These are phyloP conservation scores for Papilio gigon DNA, from an alignment of 2,888 invertebrate genomes.

Conservation along the genomic window DNA sequence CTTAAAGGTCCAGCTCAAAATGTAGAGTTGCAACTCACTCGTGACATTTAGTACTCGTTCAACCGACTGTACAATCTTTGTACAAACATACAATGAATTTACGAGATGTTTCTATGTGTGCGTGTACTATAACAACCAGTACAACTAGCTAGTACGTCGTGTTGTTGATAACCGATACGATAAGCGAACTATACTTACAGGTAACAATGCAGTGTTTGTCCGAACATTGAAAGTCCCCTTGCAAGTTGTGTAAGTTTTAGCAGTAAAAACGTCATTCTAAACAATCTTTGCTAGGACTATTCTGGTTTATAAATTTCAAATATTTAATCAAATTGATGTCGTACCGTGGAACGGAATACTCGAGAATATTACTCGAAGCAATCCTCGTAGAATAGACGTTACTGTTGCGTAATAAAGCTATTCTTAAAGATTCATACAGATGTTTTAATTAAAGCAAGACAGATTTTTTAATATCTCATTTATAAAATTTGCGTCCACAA, in stretches of 20 bases:
- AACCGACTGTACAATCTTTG: neutral
- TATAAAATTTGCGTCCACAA: neutral
- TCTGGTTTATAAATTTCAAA: too few relatives aligned
- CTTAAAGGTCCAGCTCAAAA: too few relatives aligned
- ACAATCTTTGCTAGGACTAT: too few relatives aligned
- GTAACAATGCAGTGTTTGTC: conserved; percentile 9
- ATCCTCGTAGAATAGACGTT: neutral
- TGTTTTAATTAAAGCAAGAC: neutral
- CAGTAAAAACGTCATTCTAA: too few relatives aligned
- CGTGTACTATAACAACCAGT: neutral
- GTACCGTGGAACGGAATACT: neutral
- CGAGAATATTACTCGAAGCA: neutral
- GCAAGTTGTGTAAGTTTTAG: neutral
- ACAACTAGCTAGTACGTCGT: neutral
- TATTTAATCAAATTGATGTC: too few relatives aligned
- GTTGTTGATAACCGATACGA: conserved; percentile 23
- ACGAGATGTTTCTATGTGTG: neutral
- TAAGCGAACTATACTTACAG: conserved; percentile 24
- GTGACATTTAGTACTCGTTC: too few relatives aligned
- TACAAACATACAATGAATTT: conserved; percentile 1
- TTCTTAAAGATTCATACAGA: neutral
- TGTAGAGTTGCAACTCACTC: too few relatives aligned
- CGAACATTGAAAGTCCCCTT: conserved; percentile 11
- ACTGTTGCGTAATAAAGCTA: neutral
- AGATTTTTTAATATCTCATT: too few relatives aligned